Evolutionary conservation across 30 jellyfish, hydroid and myxozoan genomes (phyloP).

Genomic region (Mastigias papua): DNA sequence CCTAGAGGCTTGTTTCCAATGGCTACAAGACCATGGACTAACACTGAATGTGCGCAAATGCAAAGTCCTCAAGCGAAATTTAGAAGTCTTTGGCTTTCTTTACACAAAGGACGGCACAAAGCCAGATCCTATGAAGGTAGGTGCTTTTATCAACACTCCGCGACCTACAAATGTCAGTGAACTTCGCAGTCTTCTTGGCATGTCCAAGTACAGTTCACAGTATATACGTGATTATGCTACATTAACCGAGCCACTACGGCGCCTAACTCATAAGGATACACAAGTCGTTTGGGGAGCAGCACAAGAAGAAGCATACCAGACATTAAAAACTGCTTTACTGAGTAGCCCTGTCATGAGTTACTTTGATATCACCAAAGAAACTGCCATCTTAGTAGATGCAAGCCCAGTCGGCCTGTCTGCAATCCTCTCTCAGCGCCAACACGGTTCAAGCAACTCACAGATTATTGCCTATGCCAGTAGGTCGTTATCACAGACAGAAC

Average conservation of each 20-base stretch:
- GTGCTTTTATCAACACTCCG: too few species aligned
- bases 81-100: too few species aligned
- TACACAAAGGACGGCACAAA: too few species aligned
- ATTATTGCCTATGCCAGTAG: slow-evolving; percentile 55
- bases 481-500: slow-evolving; percentile 30
- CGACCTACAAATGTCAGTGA: too few species aligned
- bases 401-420: slow-evolving; percentile 48
- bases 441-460: slow-evolving; percentile 9
- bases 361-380: slow-evolving; percentile 31
- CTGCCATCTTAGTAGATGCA: slow-evolving; percentile 20
- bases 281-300: slow-evolving; percentile 15
- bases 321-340: slow-evolving; percentile 12
- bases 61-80: too few species aligned
- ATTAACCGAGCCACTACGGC: slow-evolving; percentile 59
- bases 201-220: too few species aligned
- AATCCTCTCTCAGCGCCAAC: slow-evolving; percentile 24
- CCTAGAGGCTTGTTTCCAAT: too few species aligned
- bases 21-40: too few species aligned
- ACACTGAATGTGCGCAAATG: too few species aligned
- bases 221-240: slow-evolving; percentile 23
- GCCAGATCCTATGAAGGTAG: too few species aligned
- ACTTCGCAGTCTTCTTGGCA: too few species aligned
- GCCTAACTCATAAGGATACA: slow-evolving; percentile 11
- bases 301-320: slow-evolving; percentile 11
- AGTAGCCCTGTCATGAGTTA: slow-evolving; percentile 26